Evolutionary conservation across 2,888 invertebrate species (phyloP).

Genomic region (Apotomis capreana): DNA sequence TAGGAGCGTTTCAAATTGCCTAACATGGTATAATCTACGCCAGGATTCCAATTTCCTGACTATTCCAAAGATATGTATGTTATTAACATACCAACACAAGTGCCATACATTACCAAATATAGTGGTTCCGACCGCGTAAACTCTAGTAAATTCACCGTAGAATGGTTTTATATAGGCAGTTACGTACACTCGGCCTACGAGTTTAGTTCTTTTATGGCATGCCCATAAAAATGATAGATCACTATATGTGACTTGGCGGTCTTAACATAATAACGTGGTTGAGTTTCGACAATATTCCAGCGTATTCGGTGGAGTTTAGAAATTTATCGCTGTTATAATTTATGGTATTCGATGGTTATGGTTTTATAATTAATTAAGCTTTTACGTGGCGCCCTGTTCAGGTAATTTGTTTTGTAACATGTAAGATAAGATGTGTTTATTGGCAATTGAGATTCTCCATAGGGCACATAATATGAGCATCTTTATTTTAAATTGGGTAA

Average conservation of each 20-base stretch:
- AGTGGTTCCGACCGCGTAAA: constrained; percentile 64
- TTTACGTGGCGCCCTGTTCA: not conserved
- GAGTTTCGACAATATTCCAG: constrained; percentile 20
- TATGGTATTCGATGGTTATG: not conserved
- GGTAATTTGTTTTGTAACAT: not conserved
- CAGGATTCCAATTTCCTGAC: not conserved
- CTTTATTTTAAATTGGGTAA: too few species aligned
- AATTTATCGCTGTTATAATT: constrained; percentile 12
- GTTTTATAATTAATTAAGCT: constrained; percentile 1
- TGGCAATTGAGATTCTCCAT: not conserved
- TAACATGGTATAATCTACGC: not conserved
- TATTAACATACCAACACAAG: constrained; percentile 37
- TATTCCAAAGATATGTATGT: not conserved
- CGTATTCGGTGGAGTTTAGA: constrained; percentile 16
- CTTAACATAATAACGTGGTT: constrained; percentile 53
- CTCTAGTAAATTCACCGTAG: constrained; percentile 70
- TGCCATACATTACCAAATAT: constrained; percentile 57
- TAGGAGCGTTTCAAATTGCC: too few species aligned
- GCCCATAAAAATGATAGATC: constrained; percentile 81
- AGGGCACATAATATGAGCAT: too few species aligned
- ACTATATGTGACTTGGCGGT: constrained; percentile 54
- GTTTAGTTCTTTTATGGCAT: constrained; percentile 73
- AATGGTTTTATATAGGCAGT: constrained; percentile 77
- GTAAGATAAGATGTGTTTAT: not conserved
- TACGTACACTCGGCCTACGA: constrained; percentile 77